Evolutionary conservation across 2,113 vertebrate genomes (phyloP).

Genomic region (Phaethon lepturus): DNA sequence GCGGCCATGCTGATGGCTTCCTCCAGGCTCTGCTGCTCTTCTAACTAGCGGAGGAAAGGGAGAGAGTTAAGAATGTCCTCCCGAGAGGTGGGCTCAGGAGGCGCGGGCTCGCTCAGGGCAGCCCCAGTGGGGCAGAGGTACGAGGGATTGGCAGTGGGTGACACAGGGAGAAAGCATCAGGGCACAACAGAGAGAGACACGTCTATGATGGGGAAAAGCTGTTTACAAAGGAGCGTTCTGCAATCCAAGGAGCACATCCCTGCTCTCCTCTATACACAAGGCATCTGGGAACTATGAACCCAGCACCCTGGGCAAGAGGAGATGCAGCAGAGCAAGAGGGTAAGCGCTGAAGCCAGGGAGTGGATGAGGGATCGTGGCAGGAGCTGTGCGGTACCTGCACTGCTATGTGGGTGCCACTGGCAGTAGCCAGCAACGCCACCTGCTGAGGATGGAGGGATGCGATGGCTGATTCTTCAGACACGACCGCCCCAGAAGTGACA

Average conservation of each 20-base stretch:
- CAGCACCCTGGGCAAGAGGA: neutral
- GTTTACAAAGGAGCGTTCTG: neutral
- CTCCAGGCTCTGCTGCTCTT: constrained; percentile 82
- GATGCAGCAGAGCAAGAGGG: neutral
- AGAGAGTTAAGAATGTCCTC: neutral
- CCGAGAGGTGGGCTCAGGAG: neutral
- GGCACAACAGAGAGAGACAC: neutral
- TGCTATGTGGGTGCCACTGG: constrained; percentile 75
- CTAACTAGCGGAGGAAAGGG: constrained; percentile 59
- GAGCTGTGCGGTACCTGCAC: constrained; percentile 71
- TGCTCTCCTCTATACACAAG: neutral
- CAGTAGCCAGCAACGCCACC: constrained; percentile 79
- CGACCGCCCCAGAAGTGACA: constrained; percentile 70
- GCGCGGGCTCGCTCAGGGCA: neutral
- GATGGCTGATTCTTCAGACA: constrained; percentile 56
- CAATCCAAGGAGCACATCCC: neutral
- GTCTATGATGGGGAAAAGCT: neutral
- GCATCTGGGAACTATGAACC: neutral
- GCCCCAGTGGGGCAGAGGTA: neutral
- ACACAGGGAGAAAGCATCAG: neutral
- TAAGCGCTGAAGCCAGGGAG: neutral
- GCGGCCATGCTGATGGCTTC: constrained; percentile 78
- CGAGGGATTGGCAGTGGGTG: neutral
- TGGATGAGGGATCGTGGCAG: neutral
- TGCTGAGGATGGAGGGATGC: constrained; percentile 73